A percentile compares a stretch with the other conserved stretches of the same genome.
Conservation (phyloP, 2,797 vertebrate genomes). For the Eulemur rubriventer region DNA sequence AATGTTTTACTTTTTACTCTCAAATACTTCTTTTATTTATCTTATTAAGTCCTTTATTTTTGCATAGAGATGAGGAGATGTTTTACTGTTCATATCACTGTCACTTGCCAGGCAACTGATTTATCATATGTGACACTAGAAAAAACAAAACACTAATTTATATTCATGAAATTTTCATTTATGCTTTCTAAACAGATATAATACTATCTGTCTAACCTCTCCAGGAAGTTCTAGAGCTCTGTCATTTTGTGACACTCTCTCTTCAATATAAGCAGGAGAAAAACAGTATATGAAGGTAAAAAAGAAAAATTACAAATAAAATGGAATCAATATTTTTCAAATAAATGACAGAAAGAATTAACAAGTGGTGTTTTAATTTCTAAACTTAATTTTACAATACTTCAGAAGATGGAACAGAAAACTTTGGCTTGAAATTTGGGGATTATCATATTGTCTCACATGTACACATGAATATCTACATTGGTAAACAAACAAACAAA, state of each 20-base stretch:
- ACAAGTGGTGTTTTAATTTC: background rate
- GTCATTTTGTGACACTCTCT: constrained; percentile 49
- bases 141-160: constrained; percentile 63
- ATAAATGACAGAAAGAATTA: constrained; percentile 32
- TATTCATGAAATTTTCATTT: constrained; percentile 69
- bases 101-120: constrained; percentile 56
- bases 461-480: background rate
- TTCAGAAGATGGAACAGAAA: background rate
- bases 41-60: constrained; percentile 57
- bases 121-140: constrained; percentile 54
- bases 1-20: background rate
- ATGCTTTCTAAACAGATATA: constrained; percentile 49
- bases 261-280: background rate
- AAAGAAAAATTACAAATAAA: background rate
- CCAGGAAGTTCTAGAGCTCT: constrained; percentile 8
- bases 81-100: constrained; percentile 62
- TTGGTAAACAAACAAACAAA: background rate
- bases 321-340: background rate
- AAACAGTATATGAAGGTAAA: constrained; percentile 22
- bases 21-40: constrained; percentile 42
- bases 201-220: constrained; percentile 45
- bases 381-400: constrained; percentile 31
- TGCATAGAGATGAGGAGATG: constrained; percentile 38
- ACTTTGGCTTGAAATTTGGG: background rate
- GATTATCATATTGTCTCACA: background rate